phyloP scores from a whole-genome alignment of 2,113 vertebrate genomes.

The Cyanoderma ruficeps region DNA sequence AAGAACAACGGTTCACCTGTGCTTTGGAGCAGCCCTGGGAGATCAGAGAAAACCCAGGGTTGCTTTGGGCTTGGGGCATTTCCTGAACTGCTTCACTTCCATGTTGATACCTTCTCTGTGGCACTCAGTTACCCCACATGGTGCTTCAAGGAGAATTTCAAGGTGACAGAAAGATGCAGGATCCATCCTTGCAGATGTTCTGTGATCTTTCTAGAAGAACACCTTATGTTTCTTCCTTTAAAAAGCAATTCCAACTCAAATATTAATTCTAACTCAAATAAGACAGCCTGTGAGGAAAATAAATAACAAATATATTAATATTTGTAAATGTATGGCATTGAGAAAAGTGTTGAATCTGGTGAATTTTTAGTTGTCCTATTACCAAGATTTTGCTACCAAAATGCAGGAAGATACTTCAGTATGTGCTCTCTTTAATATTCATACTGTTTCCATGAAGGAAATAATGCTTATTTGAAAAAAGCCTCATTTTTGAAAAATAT shows the following conservation, averaged over 20 bases:
- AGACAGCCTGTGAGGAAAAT: not conserved
- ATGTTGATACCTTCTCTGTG: not conserved
- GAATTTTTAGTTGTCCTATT: not conserved
- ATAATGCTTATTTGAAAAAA: not conserved
- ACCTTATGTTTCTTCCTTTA: not conserved
- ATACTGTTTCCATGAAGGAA: not conserved
- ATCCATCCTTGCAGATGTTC: not conserved
- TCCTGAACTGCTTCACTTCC: not conserved
- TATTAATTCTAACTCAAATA: not conserved
- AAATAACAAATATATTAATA: not conserved
- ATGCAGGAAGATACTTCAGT: not conserved
- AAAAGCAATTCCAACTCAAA: not conserved
- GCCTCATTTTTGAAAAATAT: not conserved
- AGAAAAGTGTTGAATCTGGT: not conserved
- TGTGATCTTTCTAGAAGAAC: not conserved
- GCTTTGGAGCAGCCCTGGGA: not conserved
- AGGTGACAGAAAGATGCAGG: not conserved
- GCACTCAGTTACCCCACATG: not conserved
- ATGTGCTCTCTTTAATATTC: not conserved
- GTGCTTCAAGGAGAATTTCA: not conserved
- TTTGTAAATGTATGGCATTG: not conserved
- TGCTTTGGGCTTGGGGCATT: not conserved
- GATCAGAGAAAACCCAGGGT: not conserved
- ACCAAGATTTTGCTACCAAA: not conserved
- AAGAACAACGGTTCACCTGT: not conserved